Evolutionary conservation across 2,113 vertebrate species (phyloP).

Genomic region (Cygnus buccinator): DNA sequence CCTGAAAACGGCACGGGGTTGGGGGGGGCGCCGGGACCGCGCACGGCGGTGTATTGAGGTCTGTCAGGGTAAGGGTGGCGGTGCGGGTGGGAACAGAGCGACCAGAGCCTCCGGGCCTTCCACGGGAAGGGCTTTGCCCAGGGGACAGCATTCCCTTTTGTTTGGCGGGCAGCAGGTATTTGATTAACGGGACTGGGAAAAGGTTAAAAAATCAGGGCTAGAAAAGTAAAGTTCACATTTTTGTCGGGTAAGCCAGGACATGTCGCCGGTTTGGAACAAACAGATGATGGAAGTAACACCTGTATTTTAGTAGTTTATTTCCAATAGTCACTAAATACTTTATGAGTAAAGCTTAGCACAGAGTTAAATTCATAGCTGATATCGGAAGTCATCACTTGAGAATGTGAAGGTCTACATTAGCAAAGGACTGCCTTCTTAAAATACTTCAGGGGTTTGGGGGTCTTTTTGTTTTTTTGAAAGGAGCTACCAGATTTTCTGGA

Average conservation of each 20-base stretch:
- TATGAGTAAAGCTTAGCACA: not conserved
- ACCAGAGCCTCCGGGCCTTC: accelerated
- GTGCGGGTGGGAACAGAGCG: not conserved
- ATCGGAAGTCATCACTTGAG: accelerated
- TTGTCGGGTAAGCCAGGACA: accelerated
- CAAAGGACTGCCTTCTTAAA: not conserved
- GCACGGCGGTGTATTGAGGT: no score
- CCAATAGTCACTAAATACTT: not conserved
- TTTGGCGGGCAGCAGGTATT: not conserved
- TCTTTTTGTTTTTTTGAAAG: not conserved
- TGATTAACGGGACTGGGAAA: not conserved
- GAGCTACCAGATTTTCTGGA: not conserved
- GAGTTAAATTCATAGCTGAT: not conserved
- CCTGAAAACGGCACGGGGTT: no score
- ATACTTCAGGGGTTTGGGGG: not conserved
- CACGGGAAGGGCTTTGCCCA: not conserved
- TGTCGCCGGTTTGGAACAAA: accelerated
- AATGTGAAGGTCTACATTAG: not conserved
- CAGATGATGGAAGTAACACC: accelerated
- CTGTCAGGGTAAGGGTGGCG: no score
- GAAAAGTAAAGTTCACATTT: accelerated
- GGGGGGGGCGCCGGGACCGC: no score
- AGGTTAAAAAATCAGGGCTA: not conserved
- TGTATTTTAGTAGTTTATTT: accelerated
- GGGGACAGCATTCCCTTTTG: accelerated